phyloP scores from a whole-genome alignment of 2,888 invertebrate genomes.

The Seira musarum region DNA sequence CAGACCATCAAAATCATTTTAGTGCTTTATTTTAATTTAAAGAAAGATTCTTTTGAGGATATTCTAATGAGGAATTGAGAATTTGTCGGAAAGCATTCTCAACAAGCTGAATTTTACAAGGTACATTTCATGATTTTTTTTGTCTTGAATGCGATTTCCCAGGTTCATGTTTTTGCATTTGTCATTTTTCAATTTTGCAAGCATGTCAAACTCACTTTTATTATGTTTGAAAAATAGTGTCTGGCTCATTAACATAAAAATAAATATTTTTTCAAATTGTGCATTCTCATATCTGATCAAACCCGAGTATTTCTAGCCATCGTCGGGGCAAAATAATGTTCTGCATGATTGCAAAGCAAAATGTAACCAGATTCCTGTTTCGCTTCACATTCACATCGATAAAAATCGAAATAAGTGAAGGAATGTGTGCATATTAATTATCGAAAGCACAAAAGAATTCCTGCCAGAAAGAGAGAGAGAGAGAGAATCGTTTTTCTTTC shows the following conservation, averaged over 20 bases:
- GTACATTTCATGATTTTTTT: not conserved
- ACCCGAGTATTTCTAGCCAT: not conserved
- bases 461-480: conserved; percentile 10
- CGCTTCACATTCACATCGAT: conserved; percentile 1
- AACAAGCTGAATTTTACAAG: not conserved
- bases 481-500: conserved; percentile 23
- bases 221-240: not conserved
- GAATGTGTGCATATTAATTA: conserved; percentile 59
- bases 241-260: conserved; percentile 10
- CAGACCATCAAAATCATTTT: not conserved
- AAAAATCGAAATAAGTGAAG: conserved; percentile 21
- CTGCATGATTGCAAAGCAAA: not conserved
- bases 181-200: not conserved
- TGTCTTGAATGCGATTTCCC: not conserved
- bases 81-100: not conserved
- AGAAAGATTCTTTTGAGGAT: not conserved
- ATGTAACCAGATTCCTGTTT: not conserved
- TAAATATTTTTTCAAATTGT: conserved; percentile 6
- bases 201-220: not conserved
- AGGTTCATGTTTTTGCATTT: not conserved
- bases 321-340: not conserved
- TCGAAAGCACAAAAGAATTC: conserved; percentile 55
- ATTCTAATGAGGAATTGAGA: not conserved
- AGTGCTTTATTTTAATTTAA: not conserved
- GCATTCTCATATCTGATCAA: not conserved